Evolutionary conservation across 2,113 vertebrate genomes (phyloP), one percentile per base, ranked within the genome.

Genomic region (Tetraodon nigroviridis): DNA sequence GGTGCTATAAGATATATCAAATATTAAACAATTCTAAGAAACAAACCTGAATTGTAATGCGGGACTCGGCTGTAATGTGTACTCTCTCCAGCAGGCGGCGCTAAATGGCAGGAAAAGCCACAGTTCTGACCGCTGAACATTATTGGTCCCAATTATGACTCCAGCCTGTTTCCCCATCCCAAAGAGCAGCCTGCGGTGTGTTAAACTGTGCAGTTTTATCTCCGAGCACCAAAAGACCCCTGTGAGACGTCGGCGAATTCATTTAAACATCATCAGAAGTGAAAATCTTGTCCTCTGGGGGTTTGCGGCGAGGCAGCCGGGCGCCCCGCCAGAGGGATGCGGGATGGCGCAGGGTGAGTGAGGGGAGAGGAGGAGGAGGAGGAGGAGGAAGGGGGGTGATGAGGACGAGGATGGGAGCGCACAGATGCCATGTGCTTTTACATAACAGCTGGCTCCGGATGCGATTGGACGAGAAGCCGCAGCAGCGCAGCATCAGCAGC

Each of bases 401-500:
- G 29, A 37, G 10, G 32, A 37, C 12, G 32, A 37, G 10, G 29
- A 40, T 29, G 6, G 22, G 58, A 22, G 51, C 13, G 20, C 61
- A 55, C 55, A 65, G 57, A 65, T 50, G 76, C 71, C 69, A 74
- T 81, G 76, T 67, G 82, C 67, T 44, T 76, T 89, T 88, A 88
- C 81, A 61, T 87, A 88, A 88, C 70, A 84, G 64, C 80, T 83
- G 81, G 51, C 70, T 59, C 45, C 45, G 45, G 67, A 67, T 58
- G 48, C 60, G 64, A 58, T 48, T 52, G 72, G 70, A 68, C 40
- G 63, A 64, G 56, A 71, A 70, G 64, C 61, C 65, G 41, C 67
- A 62, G 69, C n/a, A 20, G 17, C 37, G 58, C 61, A 46, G 58
- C 58, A 22, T 18, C 56, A 51, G 44, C 56, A 51, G 44, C 53